phyloP scores from a whole-genome alignment of 1,140 invertebrate genomes.

The Cherax destructor region DNA sequence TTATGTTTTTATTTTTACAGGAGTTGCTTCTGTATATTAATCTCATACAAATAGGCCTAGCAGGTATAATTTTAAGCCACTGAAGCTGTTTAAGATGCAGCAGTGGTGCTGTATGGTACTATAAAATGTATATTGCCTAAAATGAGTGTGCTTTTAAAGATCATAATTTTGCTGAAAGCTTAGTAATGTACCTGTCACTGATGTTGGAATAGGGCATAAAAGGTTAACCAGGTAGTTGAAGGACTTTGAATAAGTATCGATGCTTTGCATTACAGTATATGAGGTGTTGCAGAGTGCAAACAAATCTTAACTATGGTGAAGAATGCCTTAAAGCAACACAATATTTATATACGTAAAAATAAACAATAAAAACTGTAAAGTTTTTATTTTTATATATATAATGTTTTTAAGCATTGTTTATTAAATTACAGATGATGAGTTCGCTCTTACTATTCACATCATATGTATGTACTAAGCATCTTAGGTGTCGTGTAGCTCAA shows the following conservation, averaged over 20 bases:
- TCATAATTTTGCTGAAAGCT: neutral
- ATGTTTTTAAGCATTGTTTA: too few species aligned
- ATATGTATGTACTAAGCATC: too few species aligned
- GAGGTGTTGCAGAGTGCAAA: too few species aligned
- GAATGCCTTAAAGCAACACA: too few species aligned
- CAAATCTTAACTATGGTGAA: too few species aligned
- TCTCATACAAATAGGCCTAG: neutral
- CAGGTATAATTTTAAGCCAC: conserved; percentile 3
- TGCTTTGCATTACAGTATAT: too few species aligned
- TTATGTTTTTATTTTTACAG: neutral
- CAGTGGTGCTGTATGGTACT: neutral
- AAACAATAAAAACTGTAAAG: too few species aligned
- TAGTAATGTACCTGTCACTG: neutral
- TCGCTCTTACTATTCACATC: too few species aligned
- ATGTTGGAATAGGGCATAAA: neutral
- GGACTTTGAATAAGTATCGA: neutral
- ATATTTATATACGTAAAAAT: too few species aligned
- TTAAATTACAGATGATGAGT: too few species aligned
- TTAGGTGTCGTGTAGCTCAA: neutral
- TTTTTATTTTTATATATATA: too few species aligned
- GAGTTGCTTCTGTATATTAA: neutral
- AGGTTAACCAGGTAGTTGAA: neutral
- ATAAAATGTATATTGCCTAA: neutral
- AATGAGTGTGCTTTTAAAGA: neutral
- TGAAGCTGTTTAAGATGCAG: neutral